Evolutionary conservation across 92 coral and sea anemone genomes (phyloP).

Genomic region (Porites cylindrica): DNA sequence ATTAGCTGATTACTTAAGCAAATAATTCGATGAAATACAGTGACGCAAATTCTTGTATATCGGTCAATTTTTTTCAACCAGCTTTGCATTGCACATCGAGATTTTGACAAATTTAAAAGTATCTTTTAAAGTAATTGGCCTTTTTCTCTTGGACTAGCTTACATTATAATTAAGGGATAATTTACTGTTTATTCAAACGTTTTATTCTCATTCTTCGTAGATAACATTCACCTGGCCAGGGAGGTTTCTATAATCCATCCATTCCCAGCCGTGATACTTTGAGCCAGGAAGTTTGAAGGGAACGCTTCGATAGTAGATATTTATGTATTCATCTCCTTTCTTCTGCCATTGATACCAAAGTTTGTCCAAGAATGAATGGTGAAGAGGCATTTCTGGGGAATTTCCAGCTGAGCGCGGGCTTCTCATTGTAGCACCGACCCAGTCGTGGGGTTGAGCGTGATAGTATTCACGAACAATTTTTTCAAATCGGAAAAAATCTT

Average conservation of each 20-base stretch:
- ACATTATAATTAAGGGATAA: background rate
- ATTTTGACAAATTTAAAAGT: too few relatives aligned
- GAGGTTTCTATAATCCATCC: constrained; percentile 69
- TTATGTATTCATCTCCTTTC: constrained; percentile 58
- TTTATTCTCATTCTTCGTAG: constrained; percentile 48
- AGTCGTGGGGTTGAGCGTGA: constrained; percentile 69
- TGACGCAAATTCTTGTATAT: too few relatives aligned
- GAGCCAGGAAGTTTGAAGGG: constrained; percentile 63
- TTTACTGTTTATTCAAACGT: background rate
- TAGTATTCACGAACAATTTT: constrained; percentile 53
- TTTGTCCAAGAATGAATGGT: constrained; percentile 89
- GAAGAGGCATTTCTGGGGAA: constrained; percentile 86
- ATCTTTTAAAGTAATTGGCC: too few relatives aligned
- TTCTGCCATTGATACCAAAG: constrained; percentile 87
- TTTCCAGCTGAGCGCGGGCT: constrained; percentile 55
- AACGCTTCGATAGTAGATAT: constrained; percentile 44
- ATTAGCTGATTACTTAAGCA: too few relatives aligned
- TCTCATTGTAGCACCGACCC: constrained; percentile 68
- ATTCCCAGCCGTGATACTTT: constrained; percentile 68
- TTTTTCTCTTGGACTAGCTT: background rate
- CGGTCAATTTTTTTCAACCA: too few relatives aligned
- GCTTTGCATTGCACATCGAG: too few relatives aligned
- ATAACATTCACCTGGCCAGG: constrained; percentile 75
- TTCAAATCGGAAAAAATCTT: constrained; percentile 62
- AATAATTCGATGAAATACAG: too few relatives aligned